Base-by-base conservation (phyloP, 2,113 vertebrate species). In the Cryptotis parvus region DNA sequence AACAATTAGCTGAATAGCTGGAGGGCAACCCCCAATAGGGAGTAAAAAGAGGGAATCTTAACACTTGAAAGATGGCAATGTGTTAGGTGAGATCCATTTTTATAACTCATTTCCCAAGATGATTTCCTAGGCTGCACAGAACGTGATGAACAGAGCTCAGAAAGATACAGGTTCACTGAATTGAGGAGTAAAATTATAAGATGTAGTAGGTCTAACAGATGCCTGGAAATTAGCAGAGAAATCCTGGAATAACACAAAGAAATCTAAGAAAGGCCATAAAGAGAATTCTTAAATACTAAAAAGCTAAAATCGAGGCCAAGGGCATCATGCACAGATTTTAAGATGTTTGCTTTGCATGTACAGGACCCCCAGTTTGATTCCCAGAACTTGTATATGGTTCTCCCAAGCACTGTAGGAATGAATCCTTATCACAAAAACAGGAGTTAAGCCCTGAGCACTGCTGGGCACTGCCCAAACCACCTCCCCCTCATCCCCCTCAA, bases 1-100 rank as follows among this genome's bases (percentile, higher is more conserved):
- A 94, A 94, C 45, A 92, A 41, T n/a, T 86, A 83, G n/a, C 41
- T 88, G 65, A 74, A 73, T 74, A 92, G 35, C 49, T 41, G 45
- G 66, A 86, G 15, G 73, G 35, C 24, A 79, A 75, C 14, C 27
- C 27, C 5, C 29, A 70, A 70, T 81, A n/a, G 73, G 29, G 70
- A 24, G 55, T 12, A 75, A 65, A 78, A 22, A 11, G 31, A 12
- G 70, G 27, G 22, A 31, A 92, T 75, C 65, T 37, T 74, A 9
- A 88, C 37, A 58, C 4, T 10, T 35, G 69, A 66, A 15, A n/a
- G 69, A 66, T 10, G 27, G n/a, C 41, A 49, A 5, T 4, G 8
- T 6, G 6, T 1, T 35, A 29, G 43, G 77, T 41, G n/a, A 80
- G 78, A 72, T 41, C 58, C 41, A 22, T 33, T 37, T 49, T 65